Evolutionary conservation across 64 coral and sea anemone genomes (phyloP), one percentile per base, ranked within the genome.

Genomic region (Montipora sp.): DNA sequence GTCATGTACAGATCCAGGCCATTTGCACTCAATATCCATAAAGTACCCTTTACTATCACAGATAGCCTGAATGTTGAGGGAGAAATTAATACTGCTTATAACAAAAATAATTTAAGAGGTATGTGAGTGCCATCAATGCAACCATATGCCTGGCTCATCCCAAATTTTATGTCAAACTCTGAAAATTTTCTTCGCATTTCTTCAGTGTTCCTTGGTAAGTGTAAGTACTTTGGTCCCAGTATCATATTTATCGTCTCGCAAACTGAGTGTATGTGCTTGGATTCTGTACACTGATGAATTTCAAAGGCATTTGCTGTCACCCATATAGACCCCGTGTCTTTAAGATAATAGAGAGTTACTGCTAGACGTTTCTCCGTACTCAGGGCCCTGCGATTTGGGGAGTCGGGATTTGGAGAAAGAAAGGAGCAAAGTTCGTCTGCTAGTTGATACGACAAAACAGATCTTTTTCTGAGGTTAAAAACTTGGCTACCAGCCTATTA

Each of bases 1-100:
- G n/a, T 92, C 90, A 92, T 92, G 78, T 23, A 92, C 90, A 73
- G 90, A 92, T 48, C 80, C 90, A 13, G 80, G 90, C 90, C 79
- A 91, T 70, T 57, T 57, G 53, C 53, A 57, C 53, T 57, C 5
- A 57, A 57, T 0, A 57, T 57, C 53, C 53, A 57, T 76, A 0
- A 87, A 87, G 11, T 81, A 84, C 59, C 79, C 65, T 60, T 83
- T 84, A 36, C 75, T 93, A 46, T 92, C 90, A 77, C 90, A 92
- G 22, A 92, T 83, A 44, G 90, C 70, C 43, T 92, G 81, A 24
- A 92, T 46, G 77, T 87, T 92, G 51, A 92, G 81, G 19, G 90
- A 92, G 51, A 92, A 92, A 87, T 23, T 23, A 23, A 23, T 75
- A 87, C 57, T 93, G 91, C 43, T 93, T 93, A 59, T 87, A 93